phyloP scores from a whole-genome alignment of 2,797 vertebrate genomes.

The Melanotaenia maccullochi region DNA sequence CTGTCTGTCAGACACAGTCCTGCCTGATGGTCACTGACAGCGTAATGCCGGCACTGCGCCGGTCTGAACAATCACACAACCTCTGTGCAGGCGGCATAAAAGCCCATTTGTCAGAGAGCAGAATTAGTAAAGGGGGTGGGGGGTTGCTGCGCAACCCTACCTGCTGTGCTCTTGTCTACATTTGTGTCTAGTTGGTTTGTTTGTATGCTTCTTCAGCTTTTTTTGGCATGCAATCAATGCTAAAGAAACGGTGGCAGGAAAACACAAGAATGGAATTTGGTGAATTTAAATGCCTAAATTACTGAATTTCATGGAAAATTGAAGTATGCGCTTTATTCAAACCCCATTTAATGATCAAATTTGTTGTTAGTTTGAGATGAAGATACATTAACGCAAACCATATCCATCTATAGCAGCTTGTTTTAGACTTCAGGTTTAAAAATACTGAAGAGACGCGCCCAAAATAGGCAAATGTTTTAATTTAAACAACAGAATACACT shows the following conservation, averaged over 20 bases:
- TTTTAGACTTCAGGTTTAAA: constrained; percentile 1
- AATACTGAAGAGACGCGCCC: constrained; percentile 2
- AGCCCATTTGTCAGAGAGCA: constrained; percentile 66
- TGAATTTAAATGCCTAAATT: not conserved
- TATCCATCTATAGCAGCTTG: constrained; percentile 9
- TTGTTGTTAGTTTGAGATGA: constrained; percentile 1
- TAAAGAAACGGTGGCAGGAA: constrained; percentile 8
- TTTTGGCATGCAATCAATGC: constrained; percentile 29
- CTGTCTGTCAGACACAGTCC: constrained; percentile 43
- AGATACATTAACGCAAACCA: not conserved
- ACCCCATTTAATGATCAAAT: not conserved
- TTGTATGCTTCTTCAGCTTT: constrained; percentile 29
- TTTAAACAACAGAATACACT: constrained; percentile 25
- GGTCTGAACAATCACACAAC: constrained; percentile 52
- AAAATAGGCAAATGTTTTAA: constrained; percentile 28
- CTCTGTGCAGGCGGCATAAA: constrained; percentile 67
- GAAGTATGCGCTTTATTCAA: not conserved
- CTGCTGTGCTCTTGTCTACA: constrained; percentile 65
- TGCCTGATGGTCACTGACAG: constrained; percentile 43
- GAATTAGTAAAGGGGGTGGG: constrained; percentile 36
- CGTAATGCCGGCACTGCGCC: constrained; percentile 45
- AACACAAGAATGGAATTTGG: not conserved
- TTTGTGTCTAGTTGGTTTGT: constrained; percentile 61
- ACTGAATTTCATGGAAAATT: not conserved
- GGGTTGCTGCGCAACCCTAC: constrained; percentile 52